A percentile compares a stretch with the other conserved stretches of the same genome.
Evolutionary conservation across 2,797 vertebrate species (phyloP).

Genomic region (Setipinna tenuifilis): DNA sequence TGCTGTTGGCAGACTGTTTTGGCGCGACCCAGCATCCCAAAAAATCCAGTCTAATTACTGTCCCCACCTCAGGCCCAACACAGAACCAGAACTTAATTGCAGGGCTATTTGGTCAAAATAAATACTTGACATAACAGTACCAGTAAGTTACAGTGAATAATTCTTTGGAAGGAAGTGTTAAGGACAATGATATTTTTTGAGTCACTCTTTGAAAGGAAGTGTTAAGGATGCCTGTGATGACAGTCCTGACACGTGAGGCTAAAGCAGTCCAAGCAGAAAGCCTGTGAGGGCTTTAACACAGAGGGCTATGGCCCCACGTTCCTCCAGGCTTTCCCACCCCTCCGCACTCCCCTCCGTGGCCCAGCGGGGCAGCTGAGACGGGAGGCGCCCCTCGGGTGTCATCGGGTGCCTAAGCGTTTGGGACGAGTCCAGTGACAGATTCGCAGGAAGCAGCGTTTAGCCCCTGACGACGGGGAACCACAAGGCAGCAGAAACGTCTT

Average conservation of each 20-base stretch:
- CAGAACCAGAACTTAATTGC: background rate
- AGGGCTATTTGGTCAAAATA: background rate
- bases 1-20: background rate
- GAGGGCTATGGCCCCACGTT: background rate
- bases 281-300: background rate
- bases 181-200: background rate
- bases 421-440: constrained; percentile 83
- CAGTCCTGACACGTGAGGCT: background rate
- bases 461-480: constrained; percentile 73
- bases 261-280: background rate
- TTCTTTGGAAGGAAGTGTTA: background rate
- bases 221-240: background rate
- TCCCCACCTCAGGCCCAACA: background rate
- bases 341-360: constrained; percentile 43
- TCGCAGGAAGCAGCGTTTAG: constrained; percentile 81
- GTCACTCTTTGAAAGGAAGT: background rate
- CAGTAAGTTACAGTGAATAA: background rate
- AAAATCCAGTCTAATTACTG: background rate
- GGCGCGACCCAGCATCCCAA: background rate
- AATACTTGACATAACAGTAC: background rate
- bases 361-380: constrained; percentile 62
- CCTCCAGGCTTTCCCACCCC: constrained; percentile 27
- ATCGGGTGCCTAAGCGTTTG: constrained; percentile 77
- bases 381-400: constrained; percentile 75
- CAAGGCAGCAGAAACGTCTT: constrained; percentile 81